phyloP scores from a whole-genome alignment of 2,888 invertebrate genomes.

The Sepioteuthis lessoniana region DNA sequence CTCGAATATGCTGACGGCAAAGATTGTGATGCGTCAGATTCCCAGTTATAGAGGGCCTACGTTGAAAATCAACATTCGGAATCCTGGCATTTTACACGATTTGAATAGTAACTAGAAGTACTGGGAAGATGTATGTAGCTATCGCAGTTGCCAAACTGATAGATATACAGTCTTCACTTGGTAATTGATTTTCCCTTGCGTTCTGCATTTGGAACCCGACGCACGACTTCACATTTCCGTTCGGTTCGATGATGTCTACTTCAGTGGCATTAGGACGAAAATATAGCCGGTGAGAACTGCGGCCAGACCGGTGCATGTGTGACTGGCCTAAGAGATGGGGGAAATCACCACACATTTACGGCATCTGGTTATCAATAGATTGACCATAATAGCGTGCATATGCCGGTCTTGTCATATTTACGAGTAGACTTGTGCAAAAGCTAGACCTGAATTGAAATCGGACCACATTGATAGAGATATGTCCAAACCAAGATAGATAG shows the following conservation, averaged over 20 bases:
- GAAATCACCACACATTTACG: not conserved
- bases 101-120: not conserved
- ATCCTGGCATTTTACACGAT: not conserved
- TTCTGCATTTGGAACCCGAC: not conserved
- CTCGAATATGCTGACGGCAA: too few relatives aligned
- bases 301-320: not conserved
- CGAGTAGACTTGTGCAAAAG: not conserved
- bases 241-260: not conserved
- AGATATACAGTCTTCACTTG: not conserved
- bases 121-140: not conserved
- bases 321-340: not conserved
- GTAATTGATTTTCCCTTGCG: not conserved
- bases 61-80: too few relatives aligned
- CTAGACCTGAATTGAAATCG: not conserved
- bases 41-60: too few relatives aligned
- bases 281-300: not conserved
- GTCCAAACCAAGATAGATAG: not conserved
- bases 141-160: not conserved
- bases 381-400: not conserved
- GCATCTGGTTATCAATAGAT: not conserved
- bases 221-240: not conserved
- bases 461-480: not conserved
- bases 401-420: not conserved
- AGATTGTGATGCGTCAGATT: too few relatives aligned
- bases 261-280: not conserved